A percentile compares a stretch with the other conserved stretches of the same genome.
phyloP scores from a whole-genome alignment of 1,140 invertebrate species.

The Drosophila littoralis region DNA sequence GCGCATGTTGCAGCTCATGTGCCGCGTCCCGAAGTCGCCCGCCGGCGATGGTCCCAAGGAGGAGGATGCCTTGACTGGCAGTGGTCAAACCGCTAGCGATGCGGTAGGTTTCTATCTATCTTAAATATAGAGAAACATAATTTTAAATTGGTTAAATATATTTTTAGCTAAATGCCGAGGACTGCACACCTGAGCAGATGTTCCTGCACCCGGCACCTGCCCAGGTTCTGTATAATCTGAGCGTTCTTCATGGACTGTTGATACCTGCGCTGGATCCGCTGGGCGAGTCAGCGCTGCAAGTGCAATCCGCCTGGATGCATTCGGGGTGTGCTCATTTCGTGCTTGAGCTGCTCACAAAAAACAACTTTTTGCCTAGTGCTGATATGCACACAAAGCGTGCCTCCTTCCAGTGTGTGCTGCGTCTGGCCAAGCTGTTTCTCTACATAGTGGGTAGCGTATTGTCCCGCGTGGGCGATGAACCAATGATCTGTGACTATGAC shows the following conservation, averaged over 20 bases:
- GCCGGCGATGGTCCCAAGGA: conserved; percentile 49
- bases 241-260: conserved; percentile 95
- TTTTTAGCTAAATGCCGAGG: conserved; percentile 62
- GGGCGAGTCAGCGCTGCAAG: conserved; percentile 92
- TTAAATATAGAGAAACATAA: neutral
- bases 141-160: neutral
- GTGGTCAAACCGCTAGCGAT: conserved; percentile 36
- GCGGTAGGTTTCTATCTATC: conserved; percentile 3
- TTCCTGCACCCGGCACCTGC: conserved; percentile 91
- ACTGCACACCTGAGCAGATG: conserved; percentile 88
- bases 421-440: conserved; percentile 94
- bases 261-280: conserved; percentile 95
- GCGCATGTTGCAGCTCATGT: conserved; percentile 87
- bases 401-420: conserved; percentile 94
- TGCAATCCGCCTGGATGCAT: conserved; percentile 92
- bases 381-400: conserved; percentile 93
- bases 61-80: conserved; percentile 39
- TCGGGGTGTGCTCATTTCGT: conserved; percentile 91
- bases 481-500: conserved; percentile 71
- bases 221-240: conserved; percentile 90
- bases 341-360: conserved; percentile 93
- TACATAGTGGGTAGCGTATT: conserved; percentile 91
- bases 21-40: conserved; percentile 72
- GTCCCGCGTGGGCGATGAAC: conserved; percentile 82
- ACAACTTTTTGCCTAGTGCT: conserved; percentile 93